Conservation (phyloP, 2,113 vertebrate genomes). For the Pholis gunnellus region DNA sequence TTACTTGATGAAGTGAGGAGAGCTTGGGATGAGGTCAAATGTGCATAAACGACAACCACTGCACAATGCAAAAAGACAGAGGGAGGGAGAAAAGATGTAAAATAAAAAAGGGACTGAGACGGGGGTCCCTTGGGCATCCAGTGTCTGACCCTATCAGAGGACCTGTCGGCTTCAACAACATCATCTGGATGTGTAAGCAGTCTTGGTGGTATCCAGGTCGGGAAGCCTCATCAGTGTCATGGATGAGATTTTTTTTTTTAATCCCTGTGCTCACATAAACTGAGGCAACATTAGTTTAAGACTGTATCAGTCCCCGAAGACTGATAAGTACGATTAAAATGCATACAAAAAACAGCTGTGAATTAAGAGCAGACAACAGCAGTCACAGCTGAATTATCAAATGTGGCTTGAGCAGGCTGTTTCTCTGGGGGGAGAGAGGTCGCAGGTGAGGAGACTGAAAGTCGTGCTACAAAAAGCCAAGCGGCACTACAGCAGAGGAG, state of each 20-base stretch:
- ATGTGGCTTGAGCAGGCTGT: neutral
- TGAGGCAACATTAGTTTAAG: no score
- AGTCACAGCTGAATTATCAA: neutral
- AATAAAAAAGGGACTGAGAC: neutral
- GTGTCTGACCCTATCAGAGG: neutral
- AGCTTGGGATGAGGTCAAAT: no score
- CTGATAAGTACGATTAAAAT: neutral
- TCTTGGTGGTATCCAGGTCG: neutral
- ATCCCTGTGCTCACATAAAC: neutral
- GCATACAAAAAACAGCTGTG: neutral
- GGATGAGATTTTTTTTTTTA: neutral
- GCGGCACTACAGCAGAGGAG: neutral
- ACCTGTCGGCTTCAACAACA: neutral
- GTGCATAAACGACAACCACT: no score
- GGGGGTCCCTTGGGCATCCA: neutral
- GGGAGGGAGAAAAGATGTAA: no score
- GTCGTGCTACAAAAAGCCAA: neutral
- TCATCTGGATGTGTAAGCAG: neutral
- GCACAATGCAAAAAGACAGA: no score
- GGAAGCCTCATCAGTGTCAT: neutral
- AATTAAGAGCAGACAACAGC: no score
- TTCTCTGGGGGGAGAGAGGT: neutral
- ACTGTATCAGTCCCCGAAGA: neutral
- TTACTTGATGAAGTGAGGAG: no score
- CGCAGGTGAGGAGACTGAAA: neutral